Evolutionary conservation across 2,888 invertebrate genomes (phyloP).

Genomic region (Sinhomidia bicolor): DNA sequence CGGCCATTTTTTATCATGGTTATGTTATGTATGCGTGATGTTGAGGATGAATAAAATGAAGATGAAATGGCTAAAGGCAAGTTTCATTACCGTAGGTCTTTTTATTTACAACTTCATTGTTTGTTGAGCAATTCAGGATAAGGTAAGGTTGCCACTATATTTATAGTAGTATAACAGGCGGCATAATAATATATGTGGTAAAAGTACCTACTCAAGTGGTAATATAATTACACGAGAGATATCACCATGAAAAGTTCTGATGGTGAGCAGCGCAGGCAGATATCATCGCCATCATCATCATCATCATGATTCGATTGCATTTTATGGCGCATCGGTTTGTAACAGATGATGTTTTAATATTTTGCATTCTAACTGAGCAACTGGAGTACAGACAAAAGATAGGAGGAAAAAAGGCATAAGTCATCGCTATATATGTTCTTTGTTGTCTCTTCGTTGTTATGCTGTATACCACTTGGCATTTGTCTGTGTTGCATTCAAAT

Average conservation of each 20-base stretch:
- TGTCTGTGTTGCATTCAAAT: neutral
- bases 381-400: neutral
- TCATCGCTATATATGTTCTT: neutral
- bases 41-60: constrained; percentile 1
- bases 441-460: too few species aligned
- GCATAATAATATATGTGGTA: neutral
- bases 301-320: neutral
- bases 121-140: constrained; percentile 41
- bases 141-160: constrained; percentile 41
- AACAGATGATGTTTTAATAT: neutral
- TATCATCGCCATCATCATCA: neutral
- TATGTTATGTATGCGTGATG: constrained; percentile 15
- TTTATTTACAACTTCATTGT: constrained; percentile 52
- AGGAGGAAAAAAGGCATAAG: neutral
- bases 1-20: neutral
- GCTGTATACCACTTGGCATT: too few species aligned
- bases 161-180: neutral
- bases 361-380: neutral
- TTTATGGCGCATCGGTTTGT: too few species aligned
- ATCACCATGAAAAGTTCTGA: neutral
- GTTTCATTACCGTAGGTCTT: constrained; percentile 70
- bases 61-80: constrained; percentile 60
- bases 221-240: constrained; percentile 5
- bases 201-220: neutral
- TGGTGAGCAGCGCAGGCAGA: neutral